These are phyloP conservation scores for Takifugu flavidus DNA, from an alignment of 2,113 vertebrate species.

Conservation along the genomic window DNA sequence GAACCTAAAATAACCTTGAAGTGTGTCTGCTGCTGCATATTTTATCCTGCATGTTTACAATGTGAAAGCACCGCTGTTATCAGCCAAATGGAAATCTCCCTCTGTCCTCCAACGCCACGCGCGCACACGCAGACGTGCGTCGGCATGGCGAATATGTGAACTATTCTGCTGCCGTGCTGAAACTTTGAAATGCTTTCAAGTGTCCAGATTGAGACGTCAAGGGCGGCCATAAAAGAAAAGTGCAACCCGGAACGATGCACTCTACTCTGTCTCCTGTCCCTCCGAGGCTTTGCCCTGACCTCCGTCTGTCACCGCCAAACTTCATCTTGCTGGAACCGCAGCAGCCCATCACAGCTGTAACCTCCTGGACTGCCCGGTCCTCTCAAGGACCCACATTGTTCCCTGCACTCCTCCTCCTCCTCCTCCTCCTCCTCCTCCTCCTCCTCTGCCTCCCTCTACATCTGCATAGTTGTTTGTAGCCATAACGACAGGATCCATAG, in stretches of 20 bases:
- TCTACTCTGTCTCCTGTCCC: slow-evolving; percentile 12
- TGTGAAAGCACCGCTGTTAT: slow-evolving; percentile 35
- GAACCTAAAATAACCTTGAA: no score
- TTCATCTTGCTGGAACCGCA: background rate
- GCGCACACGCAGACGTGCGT: background rate
- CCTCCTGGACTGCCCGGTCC: background rate
- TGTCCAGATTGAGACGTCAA: background rate
- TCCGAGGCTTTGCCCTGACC: slow-evolving; percentile 28
- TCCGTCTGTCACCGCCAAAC: slow-evolving; percentile 1
- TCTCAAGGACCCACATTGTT: slow-evolving; percentile 13
- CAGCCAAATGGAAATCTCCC: no score
- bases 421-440: slow-evolving; percentile 2
- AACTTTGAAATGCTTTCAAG: slow-evolving; percentile 1
- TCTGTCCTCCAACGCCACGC: slow-evolving; percentile 18
- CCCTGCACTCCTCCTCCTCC: background rate
- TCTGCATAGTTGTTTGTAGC: slow-evolving; percentile 72
- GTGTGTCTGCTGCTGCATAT: slow-evolving; percentile 14
- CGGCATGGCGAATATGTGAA: no score
- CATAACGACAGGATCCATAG: slow-evolving; percentile 71
- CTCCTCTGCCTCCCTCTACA: slow-evolving; percentile 42
- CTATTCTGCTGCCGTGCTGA: no score
- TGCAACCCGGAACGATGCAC: slow-evolving; percentile 13
- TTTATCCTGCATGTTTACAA: slow-evolving; percentile 9
- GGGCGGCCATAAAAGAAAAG: slow-evolving; percentile 1
- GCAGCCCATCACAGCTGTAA: slow-evolving; percentile 16